These are phyloP conservation scores for Dicentrarchus labrax DNA, from an alignment of 2,113 vertebrate genomes.

Conservation along the genomic window DNA sequence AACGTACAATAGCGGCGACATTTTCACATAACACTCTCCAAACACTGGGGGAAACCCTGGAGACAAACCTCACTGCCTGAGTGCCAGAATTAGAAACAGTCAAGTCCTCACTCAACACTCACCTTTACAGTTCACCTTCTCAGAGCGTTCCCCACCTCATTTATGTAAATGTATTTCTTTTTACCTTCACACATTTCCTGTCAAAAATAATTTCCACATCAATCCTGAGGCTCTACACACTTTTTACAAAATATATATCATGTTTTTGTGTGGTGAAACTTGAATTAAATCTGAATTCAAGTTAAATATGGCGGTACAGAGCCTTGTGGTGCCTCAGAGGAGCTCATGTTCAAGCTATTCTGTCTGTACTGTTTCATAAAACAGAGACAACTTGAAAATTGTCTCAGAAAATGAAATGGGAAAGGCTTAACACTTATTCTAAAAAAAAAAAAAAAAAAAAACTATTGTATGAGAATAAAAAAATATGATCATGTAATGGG, in stretches of 20 bases:
- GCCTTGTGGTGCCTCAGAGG: neutral
- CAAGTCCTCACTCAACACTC: conserved; percentile 43
- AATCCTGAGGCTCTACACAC: neutral
- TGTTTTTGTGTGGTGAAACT: conserved; percentile 35
- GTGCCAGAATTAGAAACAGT: conserved; percentile 69
- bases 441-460: conserved; percentile 20
- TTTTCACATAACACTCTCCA: conserved; percentile 69
- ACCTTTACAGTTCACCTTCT: conserved; percentile 55
- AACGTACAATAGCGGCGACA: conserved; percentile 59
- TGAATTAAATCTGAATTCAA: conserved; percentile 10
- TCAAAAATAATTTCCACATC: conserved; percentile 7
- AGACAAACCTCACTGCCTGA: conserved; percentile 58
- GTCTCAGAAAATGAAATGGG: conserved; percentile 17
- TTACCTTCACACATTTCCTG: conserved; percentile 14
- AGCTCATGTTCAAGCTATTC: neutral
- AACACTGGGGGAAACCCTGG: conserved; percentile 66
- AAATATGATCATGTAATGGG: conserved; percentile 54
- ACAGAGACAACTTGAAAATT: conserved; percentile 25
- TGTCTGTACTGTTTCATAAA: conserved; percentile 10
- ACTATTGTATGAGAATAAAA: conserved; percentile 38
- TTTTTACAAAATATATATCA: neutral
- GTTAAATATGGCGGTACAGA: conserved; percentile 7
- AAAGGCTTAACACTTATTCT: neutral
- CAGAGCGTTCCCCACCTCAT: conserved; percentile 6
- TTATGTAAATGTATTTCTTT: conserved; percentile 31